These are phyloP conservation scores for Axis porcinus DNA, from an alignment of 2,113 vertebrate species.

Conservation along the genomic window DNA sequence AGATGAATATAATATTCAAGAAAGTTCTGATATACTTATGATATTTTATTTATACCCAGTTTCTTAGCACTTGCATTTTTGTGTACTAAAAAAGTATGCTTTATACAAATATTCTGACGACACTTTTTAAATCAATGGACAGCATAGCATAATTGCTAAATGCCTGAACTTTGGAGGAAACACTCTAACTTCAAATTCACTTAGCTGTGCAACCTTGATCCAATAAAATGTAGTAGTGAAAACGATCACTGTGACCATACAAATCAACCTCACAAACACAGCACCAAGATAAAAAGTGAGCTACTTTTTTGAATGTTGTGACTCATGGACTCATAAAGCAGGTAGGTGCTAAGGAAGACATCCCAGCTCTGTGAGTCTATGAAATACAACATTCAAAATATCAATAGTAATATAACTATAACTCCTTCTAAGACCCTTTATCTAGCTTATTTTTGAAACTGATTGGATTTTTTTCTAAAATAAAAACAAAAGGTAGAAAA, in stretches of 20 bases:
- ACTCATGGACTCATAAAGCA: neutral
- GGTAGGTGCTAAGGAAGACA: neutral
- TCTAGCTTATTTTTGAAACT: neutral
- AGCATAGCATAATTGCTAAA: neutral
- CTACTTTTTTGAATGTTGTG: neutral
- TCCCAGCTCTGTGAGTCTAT: neutral
- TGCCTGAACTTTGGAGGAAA: neutral
- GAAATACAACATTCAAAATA: neutral
- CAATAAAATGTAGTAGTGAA: neutral
- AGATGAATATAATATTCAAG: neutral
- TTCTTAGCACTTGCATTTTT: neutral
- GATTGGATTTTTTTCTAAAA: neutral
- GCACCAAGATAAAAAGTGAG: neutral
- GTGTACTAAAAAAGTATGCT: neutral
- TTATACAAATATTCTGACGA: neutral
- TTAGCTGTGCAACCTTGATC: neutral
- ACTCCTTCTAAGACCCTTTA: neutral
- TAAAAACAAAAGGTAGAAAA: slow-evolving; percentile 11
- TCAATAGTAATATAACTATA: neutral
- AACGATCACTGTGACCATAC: neutral
- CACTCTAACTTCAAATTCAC: neutral
- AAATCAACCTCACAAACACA: neutral
- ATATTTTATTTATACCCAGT: neutral
- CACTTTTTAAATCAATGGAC: neutral
- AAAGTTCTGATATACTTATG: neutral